Conservation (phyloP, 2,888 invertebrate genomes). For the Calliopum simillimum region DNA sequence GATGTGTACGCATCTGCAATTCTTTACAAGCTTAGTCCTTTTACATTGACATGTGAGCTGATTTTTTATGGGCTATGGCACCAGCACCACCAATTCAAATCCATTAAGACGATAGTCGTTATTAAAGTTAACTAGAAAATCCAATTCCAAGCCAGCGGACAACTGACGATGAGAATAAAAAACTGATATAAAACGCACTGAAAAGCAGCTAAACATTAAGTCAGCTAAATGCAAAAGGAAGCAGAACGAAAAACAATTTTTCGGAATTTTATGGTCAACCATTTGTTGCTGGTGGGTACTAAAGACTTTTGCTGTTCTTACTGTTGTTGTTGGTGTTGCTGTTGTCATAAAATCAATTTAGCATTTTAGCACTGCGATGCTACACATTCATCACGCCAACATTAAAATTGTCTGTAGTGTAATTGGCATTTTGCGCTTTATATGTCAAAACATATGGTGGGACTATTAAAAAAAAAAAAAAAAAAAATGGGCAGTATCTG, state of each 20-base stretch:
- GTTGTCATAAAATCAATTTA: conserved; percentile 30
- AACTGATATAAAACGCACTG: not conserved
- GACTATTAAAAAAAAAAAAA: too few species aligned
- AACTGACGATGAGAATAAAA: not conserved
- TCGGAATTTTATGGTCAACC: not conserved
- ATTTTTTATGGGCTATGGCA: conserved; percentile 25
- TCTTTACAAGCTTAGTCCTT: too few species aligned
- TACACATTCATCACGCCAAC: conserved; percentile 21
- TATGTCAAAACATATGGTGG: too few species aligned
- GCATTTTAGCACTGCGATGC: conserved; percentile 20
- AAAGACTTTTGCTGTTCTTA: not conserved
- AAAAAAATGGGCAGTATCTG: too few species aligned
- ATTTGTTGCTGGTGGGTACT: not conserved
- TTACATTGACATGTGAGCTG: not conserved
- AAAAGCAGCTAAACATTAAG: too few species aligned
- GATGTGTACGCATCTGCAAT: too few species aligned
- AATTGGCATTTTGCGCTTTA: too few species aligned
- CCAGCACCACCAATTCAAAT: conserved; percentile 27
- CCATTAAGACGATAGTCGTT: conserved; percentile 28
- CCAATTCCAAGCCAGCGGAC: not conserved
- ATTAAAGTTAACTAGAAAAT: conserved; percentile 7
- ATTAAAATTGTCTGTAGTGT: not conserved
- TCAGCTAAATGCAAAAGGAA: not conserved
- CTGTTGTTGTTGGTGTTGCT: not conserved
- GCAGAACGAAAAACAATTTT: not conserved